Evolutionary conservation across 1,140 invertebrate genomes (phyloP).

Genomic region (Tenebrio molitor): DNA sequence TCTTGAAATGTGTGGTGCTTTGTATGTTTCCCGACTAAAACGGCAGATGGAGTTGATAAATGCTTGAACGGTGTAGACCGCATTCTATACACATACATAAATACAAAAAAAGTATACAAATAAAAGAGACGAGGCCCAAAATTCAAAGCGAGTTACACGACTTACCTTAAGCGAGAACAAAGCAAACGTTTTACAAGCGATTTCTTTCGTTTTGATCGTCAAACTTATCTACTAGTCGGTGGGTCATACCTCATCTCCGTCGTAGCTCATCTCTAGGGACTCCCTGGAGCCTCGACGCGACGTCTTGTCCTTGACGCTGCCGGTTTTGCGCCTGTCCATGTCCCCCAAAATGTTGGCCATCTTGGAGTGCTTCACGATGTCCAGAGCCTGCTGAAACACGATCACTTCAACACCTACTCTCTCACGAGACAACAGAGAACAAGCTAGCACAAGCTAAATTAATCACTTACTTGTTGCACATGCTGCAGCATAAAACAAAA

Average conservation of each 20-base stretch:
- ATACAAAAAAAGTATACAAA: neutral
- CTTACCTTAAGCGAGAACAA: slow-evolving; percentile 46
- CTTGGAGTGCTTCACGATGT: slow-evolving; percentile 92
- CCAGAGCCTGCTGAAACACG: slow-evolving; percentile 76
- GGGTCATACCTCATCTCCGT: slow-evolving; percentile 73
- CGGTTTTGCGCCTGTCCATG: slow-evolving; percentile 66
- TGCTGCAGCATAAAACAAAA: slow-evolving; percentile 69
- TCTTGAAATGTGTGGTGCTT: too few species aligned
- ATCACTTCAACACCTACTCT: neutral
- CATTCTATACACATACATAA: neutral
- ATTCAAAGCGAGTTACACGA: slow-evolving; percentile 24
- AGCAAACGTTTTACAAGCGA: slow-evolving; percentile 23
- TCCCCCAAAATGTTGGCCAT: slow-evolving; percentile 78
- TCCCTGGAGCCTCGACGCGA: slow-evolving; percentile 73
- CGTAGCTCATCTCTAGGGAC: slow-evolving; percentile 74
- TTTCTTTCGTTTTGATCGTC: slow-evolving; percentile 2
- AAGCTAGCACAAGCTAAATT: slow-evolving; percentile 20
- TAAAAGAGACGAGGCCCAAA: slow-evolving; percentile 14
- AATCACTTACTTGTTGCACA: slow-evolving; percentile 73
- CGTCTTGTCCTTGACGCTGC: slow-evolving; percentile 64
- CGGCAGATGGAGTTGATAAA: slow-evolving; percentile 58
- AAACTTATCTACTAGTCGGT: neutral
- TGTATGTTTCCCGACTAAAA: neutral
- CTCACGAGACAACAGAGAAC: neutral
- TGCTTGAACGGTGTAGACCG: slow-evolving; percentile 7